Evolutionary conservation across 2,888 invertebrate genomes (phyloP).

Genomic region (Macrophya alboannulata): DNA sequence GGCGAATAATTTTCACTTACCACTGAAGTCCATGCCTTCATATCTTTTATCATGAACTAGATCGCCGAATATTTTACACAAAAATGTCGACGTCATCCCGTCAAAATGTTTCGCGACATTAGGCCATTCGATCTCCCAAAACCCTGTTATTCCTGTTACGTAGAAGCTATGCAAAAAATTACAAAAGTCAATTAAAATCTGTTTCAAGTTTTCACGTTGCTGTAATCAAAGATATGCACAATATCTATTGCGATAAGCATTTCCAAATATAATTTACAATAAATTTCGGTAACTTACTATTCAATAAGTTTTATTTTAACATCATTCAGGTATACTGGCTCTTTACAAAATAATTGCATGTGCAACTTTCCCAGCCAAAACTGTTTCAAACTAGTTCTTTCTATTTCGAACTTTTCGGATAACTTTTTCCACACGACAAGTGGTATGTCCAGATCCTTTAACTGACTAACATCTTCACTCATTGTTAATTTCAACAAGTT

Average conservation of each 20-base stretch:
- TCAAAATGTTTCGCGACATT: conserved; percentile 69
- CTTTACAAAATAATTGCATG: conserved; percentile 71
- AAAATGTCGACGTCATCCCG: conserved; percentile 68
- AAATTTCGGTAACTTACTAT: conserved; percentile 67
- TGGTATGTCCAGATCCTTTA: conserved; percentile 71
- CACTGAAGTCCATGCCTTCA: conserved; percentile 26
- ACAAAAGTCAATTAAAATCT: not conserved
- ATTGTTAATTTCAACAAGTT: conserved; percentile 67
- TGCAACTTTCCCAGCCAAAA: conserved; percentile 73
- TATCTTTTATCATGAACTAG: conserved; percentile 58
- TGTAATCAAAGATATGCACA: not conserved
- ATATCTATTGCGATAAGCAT: not conserved
- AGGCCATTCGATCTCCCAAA: conserved; percentile 69
- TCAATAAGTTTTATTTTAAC: conserved; percentile 74
- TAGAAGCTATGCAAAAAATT: conserved; percentile 66
- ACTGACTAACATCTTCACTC: conserved; percentile 66
- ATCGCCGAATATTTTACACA: conserved; percentile 64
- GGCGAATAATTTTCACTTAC: conserved; percentile 57
- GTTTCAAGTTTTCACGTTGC: not conserved
- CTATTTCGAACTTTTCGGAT: conserved; percentile 66
- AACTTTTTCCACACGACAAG: conserved; percentile 71
- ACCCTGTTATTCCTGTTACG: conserved; percentile 64
- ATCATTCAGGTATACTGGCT: conserved; percentile 70
- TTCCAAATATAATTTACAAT: not conserved
- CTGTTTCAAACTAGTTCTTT: conserved; percentile 61